Conservation (phyloP, 2,888 invertebrate genomes). For the Latheticus oryzae region DNA sequence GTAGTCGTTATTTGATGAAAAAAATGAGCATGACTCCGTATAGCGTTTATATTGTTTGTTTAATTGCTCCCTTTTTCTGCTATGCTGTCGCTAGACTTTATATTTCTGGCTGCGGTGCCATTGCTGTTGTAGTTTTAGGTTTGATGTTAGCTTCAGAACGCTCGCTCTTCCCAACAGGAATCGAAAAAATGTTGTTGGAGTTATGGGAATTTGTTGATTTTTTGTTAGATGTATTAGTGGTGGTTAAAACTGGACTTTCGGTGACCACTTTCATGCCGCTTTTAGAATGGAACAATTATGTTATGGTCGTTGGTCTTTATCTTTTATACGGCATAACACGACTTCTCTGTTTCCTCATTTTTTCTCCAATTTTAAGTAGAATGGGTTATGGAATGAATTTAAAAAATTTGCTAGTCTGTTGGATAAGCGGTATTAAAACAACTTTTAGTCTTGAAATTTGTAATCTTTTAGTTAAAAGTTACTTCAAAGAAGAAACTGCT, state of each 20-base stretch:
- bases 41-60: not conserved
- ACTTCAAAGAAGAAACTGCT: too few species aligned
- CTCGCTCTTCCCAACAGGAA: not conserved
- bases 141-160: not conserved
- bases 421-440: constrained; percentile 74
- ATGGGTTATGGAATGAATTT: constrained; percentile 72
- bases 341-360: constrained; percentile 58
- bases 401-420: constrained; percentile 70
- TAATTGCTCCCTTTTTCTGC: not conserved
- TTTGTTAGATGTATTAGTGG: not conserved
- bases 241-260: not conserved
- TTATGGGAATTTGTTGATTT: constrained; percentile 1
- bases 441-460: constrained; percentile 60
- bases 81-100: not conserved
- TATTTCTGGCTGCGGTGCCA: not conserved
- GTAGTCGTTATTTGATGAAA: not conserved
- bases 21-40: not conserved
- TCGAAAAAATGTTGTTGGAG: not conserved
- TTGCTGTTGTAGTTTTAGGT: not conserved
- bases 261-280: not conserved
- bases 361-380: constrained; percentile 67
- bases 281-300: not conserved
- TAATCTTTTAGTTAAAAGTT: too few species aligned
- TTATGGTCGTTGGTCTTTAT: not conserved
- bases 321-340: not conserved